Evolutionary conservation across 2,113 vertebrate genomes (phyloP).

Genomic region (Brienomyrus brachyistius): DNA sequence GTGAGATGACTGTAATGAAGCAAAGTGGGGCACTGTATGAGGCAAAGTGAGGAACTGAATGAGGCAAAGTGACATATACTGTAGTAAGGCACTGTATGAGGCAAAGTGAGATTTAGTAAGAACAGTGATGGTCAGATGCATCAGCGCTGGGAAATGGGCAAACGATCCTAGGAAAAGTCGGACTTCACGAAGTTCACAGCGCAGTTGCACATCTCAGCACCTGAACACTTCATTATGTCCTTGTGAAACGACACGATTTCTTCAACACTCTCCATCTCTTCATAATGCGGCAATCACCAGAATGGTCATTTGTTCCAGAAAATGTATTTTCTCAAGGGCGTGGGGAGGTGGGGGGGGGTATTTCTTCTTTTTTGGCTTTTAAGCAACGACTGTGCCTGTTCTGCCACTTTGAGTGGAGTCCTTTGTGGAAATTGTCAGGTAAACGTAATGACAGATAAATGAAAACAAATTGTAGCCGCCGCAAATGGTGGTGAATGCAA

Average conservation of each 20-base stretch:
- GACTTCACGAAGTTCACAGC: neutral
- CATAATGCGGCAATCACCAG: conserved; percentile 5
- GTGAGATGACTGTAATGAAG: too few species aligned
- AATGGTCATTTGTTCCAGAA: conserved; percentile 9
- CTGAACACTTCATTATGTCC: neutral
- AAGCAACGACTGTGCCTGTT: neutral
- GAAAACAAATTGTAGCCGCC: neutral
- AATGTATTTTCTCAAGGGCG: conserved; percentile 10
- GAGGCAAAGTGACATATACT: too few species aligned
- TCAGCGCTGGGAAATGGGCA: neutral
- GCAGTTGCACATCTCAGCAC: neutral
- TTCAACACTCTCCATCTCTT: neutral
- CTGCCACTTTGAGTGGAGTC: conserved; percentile 5
- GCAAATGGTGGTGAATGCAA: neutral
- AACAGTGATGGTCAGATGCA: neutral
- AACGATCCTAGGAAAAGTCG: neutral
- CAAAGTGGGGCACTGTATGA: too few species aligned
- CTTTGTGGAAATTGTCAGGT: neutral
- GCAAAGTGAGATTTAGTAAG: too few species aligned
- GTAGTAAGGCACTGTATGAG: too few species aligned
- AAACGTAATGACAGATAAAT: conserved; percentile 13
- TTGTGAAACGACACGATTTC: neutral
- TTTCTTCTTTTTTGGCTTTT: neutral
- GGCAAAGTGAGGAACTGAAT: too few species aligned
- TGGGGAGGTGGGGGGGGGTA: neutral